Evolutionary conservation across 2,797 vertebrate species (phyloP).

Genomic region (Semotilus atromaculatus): DNA sequence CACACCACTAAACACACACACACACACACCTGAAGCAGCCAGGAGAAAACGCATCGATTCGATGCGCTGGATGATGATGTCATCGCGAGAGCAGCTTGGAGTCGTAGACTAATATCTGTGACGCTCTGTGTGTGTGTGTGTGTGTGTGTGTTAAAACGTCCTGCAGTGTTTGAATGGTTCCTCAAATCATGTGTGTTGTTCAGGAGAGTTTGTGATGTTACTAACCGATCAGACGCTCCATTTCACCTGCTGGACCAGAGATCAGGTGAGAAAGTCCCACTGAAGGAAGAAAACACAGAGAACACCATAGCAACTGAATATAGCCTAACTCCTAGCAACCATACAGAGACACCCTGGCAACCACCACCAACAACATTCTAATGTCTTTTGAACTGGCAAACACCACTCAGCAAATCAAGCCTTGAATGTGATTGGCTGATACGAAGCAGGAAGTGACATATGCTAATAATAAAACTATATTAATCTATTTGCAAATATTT

Average conservation of each 20-base stretch:
- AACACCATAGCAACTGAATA: neutral
- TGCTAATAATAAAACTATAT: neutral
- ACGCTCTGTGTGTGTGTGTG: neutral
- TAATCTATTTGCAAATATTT: neutral
- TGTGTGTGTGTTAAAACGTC: neutral
- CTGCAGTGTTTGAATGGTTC: neutral
- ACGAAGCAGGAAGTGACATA: constrained; percentile 48
- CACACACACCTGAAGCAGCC: constrained; percentile 55
- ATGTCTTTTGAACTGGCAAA: neutral
- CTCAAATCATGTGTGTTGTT: neutral
- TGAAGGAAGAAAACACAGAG: neutral
- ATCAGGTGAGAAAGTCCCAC: neutral
- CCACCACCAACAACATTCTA: neutral
- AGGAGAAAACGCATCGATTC: constrained; percentile 68
- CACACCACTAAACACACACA: constrained; percentile 64
- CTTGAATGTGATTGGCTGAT: neutral
- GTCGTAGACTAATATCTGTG: constrained; percentile 46
- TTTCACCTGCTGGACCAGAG: neutral
- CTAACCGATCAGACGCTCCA: neutral
- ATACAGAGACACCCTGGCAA: neutral
- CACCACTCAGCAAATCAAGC: neutral
- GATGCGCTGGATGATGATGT: constrained; percentile 72
- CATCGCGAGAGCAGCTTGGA: constrained; percentile 56
- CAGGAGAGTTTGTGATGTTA: neutral
- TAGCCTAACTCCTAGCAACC: neutral